These are phyloP conservation scores for Hydrophis major DNA, from an alignment of 2,797 vertebrate genomes.

Conservation along the genomic window DNA sequence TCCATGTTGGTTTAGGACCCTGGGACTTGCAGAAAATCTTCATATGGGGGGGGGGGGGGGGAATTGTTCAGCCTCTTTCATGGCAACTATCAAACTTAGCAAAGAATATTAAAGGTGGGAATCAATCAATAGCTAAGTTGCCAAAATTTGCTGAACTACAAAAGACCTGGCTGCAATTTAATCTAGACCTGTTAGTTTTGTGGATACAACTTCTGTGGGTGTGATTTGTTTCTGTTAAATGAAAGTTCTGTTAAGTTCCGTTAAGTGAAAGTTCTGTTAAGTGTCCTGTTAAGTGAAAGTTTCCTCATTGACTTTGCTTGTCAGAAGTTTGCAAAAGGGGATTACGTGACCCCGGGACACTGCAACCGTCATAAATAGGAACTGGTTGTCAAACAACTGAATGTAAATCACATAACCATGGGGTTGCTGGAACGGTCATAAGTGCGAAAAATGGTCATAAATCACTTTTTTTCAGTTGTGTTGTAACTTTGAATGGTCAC, in stretches of 20 bases:
- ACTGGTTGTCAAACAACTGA: neutral
- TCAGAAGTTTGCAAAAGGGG: neutral
- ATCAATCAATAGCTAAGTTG: neutral
- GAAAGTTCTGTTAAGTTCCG: too few species aligned
- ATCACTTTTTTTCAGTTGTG: neutral
- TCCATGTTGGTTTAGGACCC: neutral
- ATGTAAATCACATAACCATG: neutral
- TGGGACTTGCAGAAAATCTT: neutral
- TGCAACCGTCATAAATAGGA: neutral
- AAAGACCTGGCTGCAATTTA: neutral
- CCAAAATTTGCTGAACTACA: neutral
- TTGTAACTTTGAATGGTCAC: neutral
- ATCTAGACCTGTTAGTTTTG: neutral
- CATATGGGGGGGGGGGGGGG: rapidly evolving
- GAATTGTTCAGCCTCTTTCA: neutral
- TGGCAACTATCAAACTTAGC: neutral
- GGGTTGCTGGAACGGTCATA: neutral
- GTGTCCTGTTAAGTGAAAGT: neutral
- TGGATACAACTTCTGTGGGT: neutral
- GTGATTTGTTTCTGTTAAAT: neutral
- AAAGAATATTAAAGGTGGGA: neutral
- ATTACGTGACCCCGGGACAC: neutral
- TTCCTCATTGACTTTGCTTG: neutral
- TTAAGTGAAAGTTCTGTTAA: neutral
- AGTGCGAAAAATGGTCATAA: neutral